Conservation (phyloP, 2,113 vertebrate genomes). For the Entelurus aequoreus region DNA sequence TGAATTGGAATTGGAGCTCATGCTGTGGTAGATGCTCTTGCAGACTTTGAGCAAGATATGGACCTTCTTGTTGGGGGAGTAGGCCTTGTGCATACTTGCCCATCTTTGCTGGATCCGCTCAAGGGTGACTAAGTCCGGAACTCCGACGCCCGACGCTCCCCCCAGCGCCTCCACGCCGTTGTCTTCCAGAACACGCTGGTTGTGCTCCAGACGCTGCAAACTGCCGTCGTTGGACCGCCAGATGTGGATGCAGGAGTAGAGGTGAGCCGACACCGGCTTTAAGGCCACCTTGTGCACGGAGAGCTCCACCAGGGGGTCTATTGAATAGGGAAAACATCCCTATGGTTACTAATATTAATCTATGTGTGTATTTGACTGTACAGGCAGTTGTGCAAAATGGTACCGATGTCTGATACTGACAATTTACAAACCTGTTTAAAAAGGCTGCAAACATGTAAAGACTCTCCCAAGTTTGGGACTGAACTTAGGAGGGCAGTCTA, state of each 20-base stretch:
- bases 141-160: conserved; percentile 51
- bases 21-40: conserved; percentile 80
- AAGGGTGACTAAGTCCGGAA: conserved; percentile 65
- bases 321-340: neutral
- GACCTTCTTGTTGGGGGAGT: conserved; percentile 83
- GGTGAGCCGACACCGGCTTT: conserved; percentile 69
- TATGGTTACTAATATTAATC: no score
- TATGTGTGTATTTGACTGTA: no score
- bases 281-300: conserved; percentile 80
- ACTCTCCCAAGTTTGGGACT: no score
- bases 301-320: conserved; percentile 76
- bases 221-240: conserved; percentile 54
- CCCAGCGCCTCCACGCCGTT: conserved; percentile 59
- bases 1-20: conserved; percentile 66
- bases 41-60: conserved; percentile 79
- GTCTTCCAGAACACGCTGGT: conserved; percentile 52
- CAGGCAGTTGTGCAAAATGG: no score
- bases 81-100: conserved; percentile 69
- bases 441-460: no score
- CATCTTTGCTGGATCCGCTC: conserved; percentile 77
- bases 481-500: no score
- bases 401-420: no score
- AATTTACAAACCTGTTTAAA: no score
- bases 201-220: conserved; percentile 53
- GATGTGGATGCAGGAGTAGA: conserved; percentile 72